These are phyloP conservation scores for Turnix velox DNA, from an alignment of 2,113 vertebrate species.

Conservation along the genomic window DNA sequence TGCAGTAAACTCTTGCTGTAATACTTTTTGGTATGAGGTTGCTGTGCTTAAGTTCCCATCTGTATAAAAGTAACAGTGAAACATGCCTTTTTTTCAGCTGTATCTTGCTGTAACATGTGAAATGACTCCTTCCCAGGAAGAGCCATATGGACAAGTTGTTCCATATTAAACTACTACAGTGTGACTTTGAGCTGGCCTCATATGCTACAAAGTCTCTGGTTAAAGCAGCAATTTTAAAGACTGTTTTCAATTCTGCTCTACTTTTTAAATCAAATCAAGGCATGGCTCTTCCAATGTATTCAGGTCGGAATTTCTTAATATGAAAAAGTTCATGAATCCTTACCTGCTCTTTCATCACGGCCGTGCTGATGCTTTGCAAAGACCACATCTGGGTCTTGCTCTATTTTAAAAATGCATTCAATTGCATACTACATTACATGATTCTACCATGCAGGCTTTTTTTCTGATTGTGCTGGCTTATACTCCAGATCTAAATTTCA, in stretches of 20 bases:
- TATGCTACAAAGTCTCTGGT: neutral
- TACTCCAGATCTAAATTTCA: conserved; percentile 3
- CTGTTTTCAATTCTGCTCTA: conserved; percentile 32
- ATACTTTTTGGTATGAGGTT: conserved; percentile 53
- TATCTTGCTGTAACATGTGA: conserved; percentile 58
- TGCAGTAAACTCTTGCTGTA: conserved; percentile 68
- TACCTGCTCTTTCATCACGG: neutral
- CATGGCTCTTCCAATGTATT: neutral
- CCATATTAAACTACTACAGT: conserved; percentile 42
- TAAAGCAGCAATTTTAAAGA: conserved; percentile 25
- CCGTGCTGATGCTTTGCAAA: neutral
- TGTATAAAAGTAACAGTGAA: conserved; percentile 64
- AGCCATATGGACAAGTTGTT: conserved; percentile 55
- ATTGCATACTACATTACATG: neutral
- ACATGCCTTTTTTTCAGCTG: conserved; percentile 51
- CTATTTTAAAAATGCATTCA: neutral
- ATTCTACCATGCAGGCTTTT: neutral
- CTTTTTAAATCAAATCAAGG: conserved; percentile 35
- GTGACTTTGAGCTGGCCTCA: neutral
- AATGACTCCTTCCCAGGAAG: conserved; percentile 30
- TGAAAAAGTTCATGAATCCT: neutral
- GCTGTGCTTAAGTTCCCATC: conserved; percentile 44
- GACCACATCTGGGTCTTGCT: neutral
- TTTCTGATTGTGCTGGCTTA: neutral
- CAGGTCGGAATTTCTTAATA: neutral